These are phyloP conservation scores for Burhinus oedicnemus DNA, from an alignment of 2,113 vertebrate genomes.

Conservation along the genomic window DNA sequence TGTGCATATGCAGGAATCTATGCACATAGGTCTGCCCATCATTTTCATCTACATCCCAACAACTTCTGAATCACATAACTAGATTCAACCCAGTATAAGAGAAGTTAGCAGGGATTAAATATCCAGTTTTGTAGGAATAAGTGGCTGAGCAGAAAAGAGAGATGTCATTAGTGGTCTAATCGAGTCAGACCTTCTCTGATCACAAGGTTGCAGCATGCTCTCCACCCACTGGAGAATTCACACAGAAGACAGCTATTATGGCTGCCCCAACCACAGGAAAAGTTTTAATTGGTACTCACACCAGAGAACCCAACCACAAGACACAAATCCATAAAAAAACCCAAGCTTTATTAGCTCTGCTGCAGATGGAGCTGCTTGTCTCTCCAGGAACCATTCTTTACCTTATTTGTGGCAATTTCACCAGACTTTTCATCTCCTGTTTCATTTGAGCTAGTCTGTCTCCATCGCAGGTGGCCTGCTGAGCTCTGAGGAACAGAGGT, in stretches of 20 bases:
- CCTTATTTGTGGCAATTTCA: slow-evolving; percentile 31
- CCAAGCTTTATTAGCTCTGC: slow-evolving; percentile 18
- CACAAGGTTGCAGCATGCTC: not conserved
- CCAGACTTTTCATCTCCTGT: slow-evolving; percentile 31
- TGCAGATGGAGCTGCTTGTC: slow-evolving; percentile 30
- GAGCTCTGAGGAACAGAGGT: slow-evolving; percentile 12
- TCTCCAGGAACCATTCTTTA: slow-evolving; percentile 18
- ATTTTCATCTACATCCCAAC: not conserved
- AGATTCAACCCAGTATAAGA: not conserved
- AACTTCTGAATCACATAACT: not conserved
- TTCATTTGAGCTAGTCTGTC: slow-evolving; percentile 23
- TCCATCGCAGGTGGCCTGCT: not conserved
- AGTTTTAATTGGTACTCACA: slow-evolving; percentile 29
- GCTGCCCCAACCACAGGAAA: not conserved
- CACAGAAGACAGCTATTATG: not conserved
- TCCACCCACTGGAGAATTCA: not conserved
- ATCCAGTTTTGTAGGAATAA: not conserved
- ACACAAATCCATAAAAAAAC: not conserved
- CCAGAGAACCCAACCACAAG: slow-evolving; percentile 13
- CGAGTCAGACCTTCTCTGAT: not conserved
- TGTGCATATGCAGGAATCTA: not conserved
- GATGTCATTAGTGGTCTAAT: not conserved
- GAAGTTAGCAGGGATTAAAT: not conserved
- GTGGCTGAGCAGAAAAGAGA: not conserved
- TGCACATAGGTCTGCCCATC: not conserved